Conservation (phyloP, 2,113 vertebrate genomes). For the Callionymus lyra region DNA sequence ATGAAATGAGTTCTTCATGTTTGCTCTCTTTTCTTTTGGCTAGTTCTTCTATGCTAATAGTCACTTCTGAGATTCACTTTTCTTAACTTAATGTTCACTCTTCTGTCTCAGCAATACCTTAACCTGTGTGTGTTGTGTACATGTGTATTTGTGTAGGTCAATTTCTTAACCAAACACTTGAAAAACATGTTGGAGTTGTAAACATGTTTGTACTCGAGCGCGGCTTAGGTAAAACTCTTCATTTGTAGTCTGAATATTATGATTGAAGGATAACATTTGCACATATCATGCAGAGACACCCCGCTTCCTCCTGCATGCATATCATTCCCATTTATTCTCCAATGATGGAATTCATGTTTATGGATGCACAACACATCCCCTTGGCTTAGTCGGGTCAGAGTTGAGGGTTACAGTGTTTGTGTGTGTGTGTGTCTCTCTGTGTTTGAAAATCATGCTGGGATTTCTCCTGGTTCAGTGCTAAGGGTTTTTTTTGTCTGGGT, state of each 20-base stretch:
- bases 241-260: constrained; percentile 6
- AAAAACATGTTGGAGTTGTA: too few relatives aligned
- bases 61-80: too few relatives aligned
- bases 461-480: constrained; percentile 44
- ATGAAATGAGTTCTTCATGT: too few relatives aligned
- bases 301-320: constrained; percentile 16
- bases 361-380: constrained; percentile 45
- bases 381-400: constrained; percentile 42
- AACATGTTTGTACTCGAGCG: constrained; percentile 15
- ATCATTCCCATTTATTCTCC: constrained; percentile 35
- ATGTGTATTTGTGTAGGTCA: too few relatives aligned
- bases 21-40: too few relatives aligned
- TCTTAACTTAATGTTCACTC: too few relatives aligned
- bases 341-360: constrained; percentile 36
- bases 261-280: constrained; percentile 20
- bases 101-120: too few relatives aligned
- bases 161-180: too few relatives aligned
- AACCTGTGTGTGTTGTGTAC: too few relatives aligned
- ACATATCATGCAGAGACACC: constrained; percentile 20
- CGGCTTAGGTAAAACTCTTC: constrained; percentile 24
- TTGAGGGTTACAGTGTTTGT: constrained; percentile 36
- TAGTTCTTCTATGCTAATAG: too few relatives aligned
- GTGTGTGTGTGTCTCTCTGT: constrained; percentile 17
- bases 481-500: constrained; percentile 15
- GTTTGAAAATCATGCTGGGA: constrained; percentile 44